Evolutionary conservation across 2,113 vertebrate species (phyloP).

Genomic region (Apteryx owenii): DNA sequence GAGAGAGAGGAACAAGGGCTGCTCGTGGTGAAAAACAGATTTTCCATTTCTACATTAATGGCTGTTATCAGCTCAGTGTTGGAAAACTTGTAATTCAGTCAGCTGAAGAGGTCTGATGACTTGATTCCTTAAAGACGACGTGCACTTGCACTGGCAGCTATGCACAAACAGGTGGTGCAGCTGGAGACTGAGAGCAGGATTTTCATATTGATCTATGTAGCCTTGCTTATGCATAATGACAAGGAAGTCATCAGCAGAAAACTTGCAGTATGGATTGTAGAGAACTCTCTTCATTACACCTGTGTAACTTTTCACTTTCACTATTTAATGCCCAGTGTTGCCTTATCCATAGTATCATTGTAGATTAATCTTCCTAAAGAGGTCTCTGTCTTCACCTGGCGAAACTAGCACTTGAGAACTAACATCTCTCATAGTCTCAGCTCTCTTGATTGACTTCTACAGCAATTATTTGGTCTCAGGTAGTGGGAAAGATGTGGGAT

Average conservation of each 20-base stretch:
- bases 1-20: neutral
- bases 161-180: too few species aligned
- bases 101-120: neutral
- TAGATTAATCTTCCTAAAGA: neutral
- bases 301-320: neutral
- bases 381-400: neutral
- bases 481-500: neutral
- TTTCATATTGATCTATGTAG: neutral
- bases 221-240: neutral
- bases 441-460: neutral
- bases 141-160: neutral
- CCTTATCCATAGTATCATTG: neutral
- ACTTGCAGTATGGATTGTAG: neutral
- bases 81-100: neutral
- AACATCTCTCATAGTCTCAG: neutral
- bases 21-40: neutral
- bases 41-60: neutral
- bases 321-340: neutral
- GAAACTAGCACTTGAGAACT: neutral
- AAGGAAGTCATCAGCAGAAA: neutral
- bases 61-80: neutral
- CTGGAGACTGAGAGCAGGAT: neutral
- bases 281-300: neutral
- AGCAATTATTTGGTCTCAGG: neutral
- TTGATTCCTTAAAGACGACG: neutral